Evolutionary conservation across 2,113 vertebrate genomes (phyloP).

Genomic region (Chaetura pelagica): DNA sequence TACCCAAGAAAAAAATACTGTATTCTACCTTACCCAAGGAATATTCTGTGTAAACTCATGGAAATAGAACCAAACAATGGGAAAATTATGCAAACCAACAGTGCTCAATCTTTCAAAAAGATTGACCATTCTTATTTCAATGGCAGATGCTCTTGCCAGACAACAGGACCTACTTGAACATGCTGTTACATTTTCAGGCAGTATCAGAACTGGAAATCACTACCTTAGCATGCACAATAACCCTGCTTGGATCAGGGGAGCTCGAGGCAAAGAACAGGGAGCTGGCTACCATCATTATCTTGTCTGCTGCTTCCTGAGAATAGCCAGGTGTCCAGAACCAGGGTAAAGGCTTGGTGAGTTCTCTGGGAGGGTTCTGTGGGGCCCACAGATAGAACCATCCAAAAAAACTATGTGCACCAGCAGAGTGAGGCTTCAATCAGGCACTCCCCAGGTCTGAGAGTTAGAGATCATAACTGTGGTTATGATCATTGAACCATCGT

Average conservation of each 20-base stretch:
- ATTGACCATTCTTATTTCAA: not conserved
- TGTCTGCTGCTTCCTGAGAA: not conserved
- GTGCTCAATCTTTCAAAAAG: not conserved
- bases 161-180: not conserved
- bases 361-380: not conserved
- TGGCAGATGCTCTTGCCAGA: not conserved
- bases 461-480: not conserved
- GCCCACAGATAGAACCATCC: not conserved
- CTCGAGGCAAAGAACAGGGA: not conserved
- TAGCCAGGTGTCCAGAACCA: not conserved
- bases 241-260: not conserved
- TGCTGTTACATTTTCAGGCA: not conserved
- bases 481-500: not conserved
- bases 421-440: not conserved
- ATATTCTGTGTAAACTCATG: not conserved
- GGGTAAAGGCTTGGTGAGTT: not conserved
- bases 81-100: not conserved
- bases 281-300: not conserved
- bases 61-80: not conserved
- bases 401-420: not conserved
- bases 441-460: not conserved
- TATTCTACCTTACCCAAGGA: not conserved
- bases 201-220: not conserved
- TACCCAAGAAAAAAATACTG: not conserved
- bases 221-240: not conserved